Percentiles rank a stretch among this genome's conserved stretches.
Evolutionary conservation across 2,113 vertebrate genomes (phyloP).

Genomic region (Chaetops frenatus): DNA sequence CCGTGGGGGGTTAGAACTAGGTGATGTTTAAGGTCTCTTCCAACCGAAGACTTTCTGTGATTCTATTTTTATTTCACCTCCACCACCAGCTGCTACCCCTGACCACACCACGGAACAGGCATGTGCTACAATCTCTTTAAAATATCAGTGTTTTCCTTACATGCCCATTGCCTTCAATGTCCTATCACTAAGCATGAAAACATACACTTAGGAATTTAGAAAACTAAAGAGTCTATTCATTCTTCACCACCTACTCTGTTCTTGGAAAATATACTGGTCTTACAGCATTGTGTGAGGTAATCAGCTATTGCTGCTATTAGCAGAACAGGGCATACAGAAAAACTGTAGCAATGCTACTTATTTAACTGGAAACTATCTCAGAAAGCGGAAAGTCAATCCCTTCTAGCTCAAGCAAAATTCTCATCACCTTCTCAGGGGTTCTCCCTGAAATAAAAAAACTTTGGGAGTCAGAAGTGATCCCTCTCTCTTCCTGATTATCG

Average conservation of each 20-base stretch:
- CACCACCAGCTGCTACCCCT: not conserved
- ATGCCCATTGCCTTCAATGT: not conserved
- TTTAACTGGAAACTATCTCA: not conserved
- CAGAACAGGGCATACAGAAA: not conserved
- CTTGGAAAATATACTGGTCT: not conserved
- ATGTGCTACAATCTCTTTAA: not conserved
- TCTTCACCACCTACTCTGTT: not conserved
- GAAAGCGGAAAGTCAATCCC: not conserved
- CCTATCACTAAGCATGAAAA: not conserved
- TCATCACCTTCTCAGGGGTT: not conserved
- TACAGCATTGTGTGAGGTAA: not conserved
- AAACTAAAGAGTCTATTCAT: not conserved
- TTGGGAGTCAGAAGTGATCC: not conserved
- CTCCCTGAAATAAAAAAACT: not conserved
- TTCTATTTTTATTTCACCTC: not conserved
- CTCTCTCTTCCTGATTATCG: not conserved
- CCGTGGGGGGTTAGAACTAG: accelerated
- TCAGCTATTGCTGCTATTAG: not conserved
- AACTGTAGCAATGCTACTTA: not conserved
- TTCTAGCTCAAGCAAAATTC: not conserved
- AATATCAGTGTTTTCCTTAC: not conserved
- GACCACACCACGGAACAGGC: not conserved
- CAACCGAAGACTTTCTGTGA: not conserved
- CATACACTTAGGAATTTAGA: not conserved
- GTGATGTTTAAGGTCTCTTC: not conserved